Evolutionary conservation across 1,140 invertebrate genomes (phyloP).

Genomic region (Paralvinella palmiformis): DNA sequence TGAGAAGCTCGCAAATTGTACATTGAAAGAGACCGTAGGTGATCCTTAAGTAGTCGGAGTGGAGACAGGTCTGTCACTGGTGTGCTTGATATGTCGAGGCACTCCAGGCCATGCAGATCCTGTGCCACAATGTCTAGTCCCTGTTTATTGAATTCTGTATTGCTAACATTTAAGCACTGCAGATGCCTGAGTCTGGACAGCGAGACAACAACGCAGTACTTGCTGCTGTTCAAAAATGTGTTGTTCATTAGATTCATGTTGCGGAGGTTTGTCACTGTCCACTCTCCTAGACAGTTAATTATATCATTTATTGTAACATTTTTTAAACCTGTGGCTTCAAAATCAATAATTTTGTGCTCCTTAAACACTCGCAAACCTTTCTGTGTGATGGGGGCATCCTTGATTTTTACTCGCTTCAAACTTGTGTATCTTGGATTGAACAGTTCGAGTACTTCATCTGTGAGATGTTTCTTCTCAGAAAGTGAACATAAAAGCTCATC

Average conservation of each 20-base stretch:
- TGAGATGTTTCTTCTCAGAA: constrained; percentile 60
- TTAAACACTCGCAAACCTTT: constrained; percentile 62
- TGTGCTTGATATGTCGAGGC: constrained; percentile 66
- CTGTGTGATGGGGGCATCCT: constrained; percentile 54
- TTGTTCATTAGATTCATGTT: constrained; percentile 63
- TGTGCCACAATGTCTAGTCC: constrained; percentile 64
- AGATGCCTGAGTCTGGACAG: constrained; percentile 55
- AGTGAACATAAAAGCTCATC: constrained; percentile 62
- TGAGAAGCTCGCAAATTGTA: constrained; percentile 60
- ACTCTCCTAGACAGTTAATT: constrained; percentile 65
- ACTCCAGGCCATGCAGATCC: constrained; percentile 63
- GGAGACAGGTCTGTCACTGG: constrained; percentile 63
- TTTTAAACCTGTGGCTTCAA: constrained; percentile 61
- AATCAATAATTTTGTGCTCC: constrained; percentile 58
- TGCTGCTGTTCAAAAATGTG: constrained; percentile 54
- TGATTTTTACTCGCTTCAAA: constrained; percentile 53
- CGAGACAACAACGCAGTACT: constrained; percentile 49
- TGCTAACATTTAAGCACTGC: constrained; percentile 63
- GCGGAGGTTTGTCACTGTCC: constrained; percentile 64
- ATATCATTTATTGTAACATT: constrained; percentile 61
- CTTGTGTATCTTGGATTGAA: constrained; percentile 63
- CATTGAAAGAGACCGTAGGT: constrained; percentile 60
- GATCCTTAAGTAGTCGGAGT: constrained; percentile 58
- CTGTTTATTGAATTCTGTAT: constrained; percentile 66
- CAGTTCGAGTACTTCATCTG: constrained; percentile 60